phyloP scores from a whole-genome alignment of 2,888 invertebrate genomes.

The Glyphotaelius pellucidus region DNA sequence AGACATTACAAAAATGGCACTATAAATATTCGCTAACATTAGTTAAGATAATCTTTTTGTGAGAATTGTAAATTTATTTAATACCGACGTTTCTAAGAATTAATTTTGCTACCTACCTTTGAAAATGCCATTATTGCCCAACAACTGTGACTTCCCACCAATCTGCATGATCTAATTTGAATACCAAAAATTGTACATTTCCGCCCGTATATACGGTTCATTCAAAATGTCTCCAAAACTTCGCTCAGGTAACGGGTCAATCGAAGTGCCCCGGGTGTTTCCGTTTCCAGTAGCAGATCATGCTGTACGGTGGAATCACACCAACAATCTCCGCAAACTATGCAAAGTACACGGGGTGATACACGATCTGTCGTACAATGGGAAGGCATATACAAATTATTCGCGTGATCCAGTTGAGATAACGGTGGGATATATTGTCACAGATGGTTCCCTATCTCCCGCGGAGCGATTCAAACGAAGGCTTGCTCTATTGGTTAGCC shows the following conservation, averaged over 20 bases:
- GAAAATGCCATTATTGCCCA: neutral
- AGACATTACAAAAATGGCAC: neutral
- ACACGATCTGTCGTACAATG: slow-evolving; percentile 44
- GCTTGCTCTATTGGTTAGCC: neutral
- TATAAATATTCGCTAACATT: no score
- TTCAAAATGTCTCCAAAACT: slow-evolving; percentile 11
- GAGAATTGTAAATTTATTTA: neutral
- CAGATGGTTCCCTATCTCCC: slow-evolving; percentile 30
- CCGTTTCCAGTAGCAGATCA: slow-evolving; percentile 38
- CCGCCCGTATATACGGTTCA: neutral
- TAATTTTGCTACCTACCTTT: neutral
- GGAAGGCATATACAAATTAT: slow-evolving; percentile 42
- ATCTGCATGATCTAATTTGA: neutral
- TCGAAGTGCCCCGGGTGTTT: neutral
- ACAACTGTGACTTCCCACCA: neutral
- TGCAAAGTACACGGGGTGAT: slow-evolving; percentile 35
- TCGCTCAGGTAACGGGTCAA: neutral
- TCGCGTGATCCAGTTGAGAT: slow-evolving; percentile 33
- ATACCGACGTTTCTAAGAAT: neutral
- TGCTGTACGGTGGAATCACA: slow-evolving; percentile 5
- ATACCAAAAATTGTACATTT: neutral
- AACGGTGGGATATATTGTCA: slow-evolving; percentile 40
- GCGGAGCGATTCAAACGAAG: neutral
- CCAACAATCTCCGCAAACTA: slow-evolving; percentile 34
- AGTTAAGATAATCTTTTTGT: no score